Evolutionary conservation across 2,797 vertebrate genomes (phyloP).

Genomic region (Muraenolepis orangiensis): DNA sequence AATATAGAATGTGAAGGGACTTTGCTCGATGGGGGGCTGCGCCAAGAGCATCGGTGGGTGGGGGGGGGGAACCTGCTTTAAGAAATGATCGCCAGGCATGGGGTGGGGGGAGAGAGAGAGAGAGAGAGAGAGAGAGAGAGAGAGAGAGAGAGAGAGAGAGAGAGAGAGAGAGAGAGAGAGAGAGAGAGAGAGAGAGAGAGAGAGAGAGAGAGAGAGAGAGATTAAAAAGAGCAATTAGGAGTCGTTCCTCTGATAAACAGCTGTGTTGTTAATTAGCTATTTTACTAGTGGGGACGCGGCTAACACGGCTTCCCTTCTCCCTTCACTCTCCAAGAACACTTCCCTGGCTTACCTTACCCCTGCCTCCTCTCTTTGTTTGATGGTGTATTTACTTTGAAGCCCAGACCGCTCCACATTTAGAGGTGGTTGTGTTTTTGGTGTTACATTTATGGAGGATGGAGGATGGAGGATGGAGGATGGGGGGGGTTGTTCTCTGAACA

Average conservation of each 20-base stretch:
- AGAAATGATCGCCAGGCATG: constrained; percentile 44
- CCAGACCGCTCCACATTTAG: constrained; percentile 7
- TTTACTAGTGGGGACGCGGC: constrained; percentile 68
- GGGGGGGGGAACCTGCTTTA: constrained; percentile 22
- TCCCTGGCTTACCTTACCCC: constrained; percentile 36
- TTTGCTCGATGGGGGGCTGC: constrained; percentile 54
- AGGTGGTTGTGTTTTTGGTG: constrained; percentile 1
- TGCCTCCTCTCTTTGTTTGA: constrained; percentile 24
- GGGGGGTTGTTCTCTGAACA: too few species aligned
- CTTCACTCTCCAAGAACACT: constrained; percentile 26
- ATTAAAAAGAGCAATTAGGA: constrained; percentile 85
- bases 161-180: constrained; percentile 44
- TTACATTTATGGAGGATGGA: too few species aligned
- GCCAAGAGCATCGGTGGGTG: constrained; percentile 15
- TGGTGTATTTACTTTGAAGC: background rate
- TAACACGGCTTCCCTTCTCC: constrained; percentile 33
- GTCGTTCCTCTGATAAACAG: constrained; percentile 78
- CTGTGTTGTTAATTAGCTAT: constrained; percentile 79
- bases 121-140: too few species aligned
- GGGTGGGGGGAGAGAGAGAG: constrained; percentile 32
- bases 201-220: constrained; percentile 39
- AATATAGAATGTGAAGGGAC: constrained; percentile 26
- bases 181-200: too few species aligned
- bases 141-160: constrained; percentile 10
- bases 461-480: too few species aligned